Evolutionary conservation across 2,113 vertebrate species (phyloP).

Genomic region (Otolemur garnettii): DNA sequence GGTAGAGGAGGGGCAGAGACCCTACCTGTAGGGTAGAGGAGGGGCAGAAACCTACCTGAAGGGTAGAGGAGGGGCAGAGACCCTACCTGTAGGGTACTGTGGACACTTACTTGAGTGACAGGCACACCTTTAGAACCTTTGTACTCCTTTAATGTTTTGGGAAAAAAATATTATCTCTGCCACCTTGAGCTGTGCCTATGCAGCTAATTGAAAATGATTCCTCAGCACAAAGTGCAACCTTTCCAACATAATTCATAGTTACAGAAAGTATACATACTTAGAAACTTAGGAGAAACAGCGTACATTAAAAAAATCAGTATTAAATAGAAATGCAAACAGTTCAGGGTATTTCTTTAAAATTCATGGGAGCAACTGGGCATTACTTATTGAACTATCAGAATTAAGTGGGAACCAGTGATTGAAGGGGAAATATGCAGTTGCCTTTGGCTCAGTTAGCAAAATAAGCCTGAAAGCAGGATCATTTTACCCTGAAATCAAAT

Average conservation of each 20-base stretch:
- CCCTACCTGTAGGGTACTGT: too few relatives aligned
- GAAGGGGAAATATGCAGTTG: constrained; percentile 39
- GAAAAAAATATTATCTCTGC: not conserved
- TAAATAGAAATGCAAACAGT: not conserved
- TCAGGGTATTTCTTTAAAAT: constrained; percentile 7
- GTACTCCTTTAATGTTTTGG: too few relatives aligned
- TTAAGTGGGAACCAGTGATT: not conserved
- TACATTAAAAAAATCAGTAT: not conserved
- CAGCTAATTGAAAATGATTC: not conserved
- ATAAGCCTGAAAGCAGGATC: not conserved
- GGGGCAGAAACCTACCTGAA: too few relatives aligned
- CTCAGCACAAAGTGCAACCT: not conserved
- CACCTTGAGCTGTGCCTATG: not conserved
- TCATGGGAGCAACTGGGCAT: not conserved
- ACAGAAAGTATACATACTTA: not conserved
- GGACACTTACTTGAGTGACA: too few relatives aligned
- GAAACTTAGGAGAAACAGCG: not conserved
- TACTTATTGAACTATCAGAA: not conserved
- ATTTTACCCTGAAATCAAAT: not conserved
- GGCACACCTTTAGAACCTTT: too few relatives aligned
- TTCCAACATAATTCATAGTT: not conserved
- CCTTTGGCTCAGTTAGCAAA: not conserved
- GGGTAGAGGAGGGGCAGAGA: too few relatives aligned
- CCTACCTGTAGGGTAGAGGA: too few relatives aligned
- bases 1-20: too few relatives aligned